A percentile compares a stretch with the other conserved stretches of the same genome.
These are phyloP conservation scores for Stichopus chloronotus DNA, from an alignment of 35 echinoderm and acorn worm species.

Conservation along the genomic window DNA sequence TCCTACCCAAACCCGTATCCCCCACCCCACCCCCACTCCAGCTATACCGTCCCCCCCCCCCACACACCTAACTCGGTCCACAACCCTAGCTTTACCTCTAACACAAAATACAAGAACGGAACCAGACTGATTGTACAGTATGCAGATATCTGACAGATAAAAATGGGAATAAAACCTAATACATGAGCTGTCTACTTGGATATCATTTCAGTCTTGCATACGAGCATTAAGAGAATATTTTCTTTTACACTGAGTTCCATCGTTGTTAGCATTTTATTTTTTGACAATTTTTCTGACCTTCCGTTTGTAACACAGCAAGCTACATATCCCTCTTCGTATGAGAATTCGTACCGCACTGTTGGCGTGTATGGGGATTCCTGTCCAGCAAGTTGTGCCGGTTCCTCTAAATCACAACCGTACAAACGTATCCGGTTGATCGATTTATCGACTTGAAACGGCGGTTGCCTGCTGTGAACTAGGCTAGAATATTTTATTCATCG, in stretches of 20 bases:
- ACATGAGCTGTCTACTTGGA: too few species aligned
- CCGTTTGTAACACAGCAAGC: too few species aligned
- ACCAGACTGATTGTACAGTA: too few species aligned
- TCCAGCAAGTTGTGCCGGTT: not conserved
- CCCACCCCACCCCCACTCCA: not conserved
- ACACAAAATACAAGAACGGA: not conserved
- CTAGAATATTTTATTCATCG: conserved; percentile 1
- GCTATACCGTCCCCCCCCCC: not conserved
- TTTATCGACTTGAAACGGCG: not conserved
- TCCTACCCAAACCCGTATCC: not conserved
- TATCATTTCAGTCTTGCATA: too few species aligned
- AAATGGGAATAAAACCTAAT: too few species aligned
- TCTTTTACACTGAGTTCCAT: too few species aligned
- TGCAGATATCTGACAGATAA: too few species aligned
- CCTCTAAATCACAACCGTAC: not conserved
- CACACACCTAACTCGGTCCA: not conserved
- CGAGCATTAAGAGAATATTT: too few species aligned
- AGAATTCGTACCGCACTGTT: not conserved
- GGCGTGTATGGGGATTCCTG: not conserved
- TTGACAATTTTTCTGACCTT: too few species aligned
- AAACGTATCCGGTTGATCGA: not conserved
- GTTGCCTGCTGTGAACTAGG: not conserved
- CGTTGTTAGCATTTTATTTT: too few species aligned
- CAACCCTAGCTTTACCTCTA: not conserved
- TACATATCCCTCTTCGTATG: too few species aligned